Evolutionary conservation across 1,140 invertebrate genomes (phyloP).

Genomic region (Orchestia grillus): DNA sequence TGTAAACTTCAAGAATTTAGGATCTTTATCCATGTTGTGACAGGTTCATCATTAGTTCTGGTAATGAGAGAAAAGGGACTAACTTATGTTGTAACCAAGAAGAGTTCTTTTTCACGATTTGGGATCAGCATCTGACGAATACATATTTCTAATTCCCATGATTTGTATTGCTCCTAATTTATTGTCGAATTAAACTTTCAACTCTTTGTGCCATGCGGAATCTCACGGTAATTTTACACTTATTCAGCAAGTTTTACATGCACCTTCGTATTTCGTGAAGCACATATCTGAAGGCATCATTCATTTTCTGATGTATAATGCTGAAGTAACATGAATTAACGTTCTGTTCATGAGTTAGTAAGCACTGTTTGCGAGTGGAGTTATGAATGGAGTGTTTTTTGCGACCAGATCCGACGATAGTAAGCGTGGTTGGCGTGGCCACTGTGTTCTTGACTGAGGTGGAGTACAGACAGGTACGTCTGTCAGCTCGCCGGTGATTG

Average conservation of each 20-base stretch:
- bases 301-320: neutral
- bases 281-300: neutral
- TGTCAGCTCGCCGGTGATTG: neutral
- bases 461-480: neutral
- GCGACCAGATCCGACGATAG: neutral
- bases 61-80: too few relatives aligned
- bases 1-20: too few relatives aligned
- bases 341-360: neutral
- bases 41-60: too few relatives aligned
- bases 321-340: neutral
- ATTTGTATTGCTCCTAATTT: too few relatives aligned
- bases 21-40: too few relatives aligned
- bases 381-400: conserved; percentile 2
- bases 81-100: too few relatives aligned
- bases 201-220: neutral
- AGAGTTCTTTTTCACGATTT: too few relatives aligned
- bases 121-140: too few relatives aligned
- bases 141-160: too few relatives aligned
- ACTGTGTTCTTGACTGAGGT: neutral
- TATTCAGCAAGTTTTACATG: neutral
- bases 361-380: neutral
- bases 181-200: too few relatives aligned
- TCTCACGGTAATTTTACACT: neutral
- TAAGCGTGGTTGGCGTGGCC: neutral
- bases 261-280: neutral